These are phyloP conservation scores for Cerastis leucographa DNA, from an alignment of 2,888 invertebrate genomes.

Conservation along the genomic window DNA sequence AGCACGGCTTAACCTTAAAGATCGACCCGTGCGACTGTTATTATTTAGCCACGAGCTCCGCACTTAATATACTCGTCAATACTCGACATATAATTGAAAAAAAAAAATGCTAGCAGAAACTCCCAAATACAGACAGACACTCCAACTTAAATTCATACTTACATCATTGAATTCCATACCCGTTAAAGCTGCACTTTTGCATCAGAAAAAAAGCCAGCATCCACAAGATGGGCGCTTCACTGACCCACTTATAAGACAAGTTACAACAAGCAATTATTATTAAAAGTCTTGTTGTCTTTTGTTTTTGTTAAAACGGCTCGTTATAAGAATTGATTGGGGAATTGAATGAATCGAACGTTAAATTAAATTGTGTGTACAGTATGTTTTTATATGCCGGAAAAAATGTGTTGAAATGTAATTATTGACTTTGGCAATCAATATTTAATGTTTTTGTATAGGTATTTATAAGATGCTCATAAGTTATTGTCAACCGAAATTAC, in stretches of 20 bases:
- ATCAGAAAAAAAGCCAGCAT: slow-evolving; percentile 30
- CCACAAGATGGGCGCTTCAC: slow-evolving; percentile 43
- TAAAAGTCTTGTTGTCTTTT: slow-evolving; percentile 22
- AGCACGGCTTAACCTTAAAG: no score
- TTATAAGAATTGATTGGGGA: slow-evolving; percentile 57
- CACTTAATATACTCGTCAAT: no score
- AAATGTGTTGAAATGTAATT: not conserved
- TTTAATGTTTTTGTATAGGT: not conserved
- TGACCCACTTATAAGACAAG: slow-evolving; percentile 61
- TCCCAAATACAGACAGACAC: not conserved
- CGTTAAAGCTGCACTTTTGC: slow-evolving; percentile 46
- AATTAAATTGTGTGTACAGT: slow-evolving; percentile 10
- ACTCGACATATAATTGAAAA: no score
- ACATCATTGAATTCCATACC: slow-evolving; percentile 20
- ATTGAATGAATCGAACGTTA: slow-evolving; percentile 49
- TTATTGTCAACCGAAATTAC: not conserved
- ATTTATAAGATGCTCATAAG: not conserved
- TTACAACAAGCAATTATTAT: slow-evolving; percentile 56
- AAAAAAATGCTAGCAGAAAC: not conserved
- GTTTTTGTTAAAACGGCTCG: slow-evolving; percentile 52
- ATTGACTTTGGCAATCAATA: not conserved
- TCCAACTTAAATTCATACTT: not conserved
- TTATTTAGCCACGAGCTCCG: no score
- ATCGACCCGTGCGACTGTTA: no score
- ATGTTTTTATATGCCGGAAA: not conserved